These are phyloP conservation scores for Drosophila setifemur DNA, from an alignment of 1,140 invertebrate species.

Conservation along the genomic window DNA sequence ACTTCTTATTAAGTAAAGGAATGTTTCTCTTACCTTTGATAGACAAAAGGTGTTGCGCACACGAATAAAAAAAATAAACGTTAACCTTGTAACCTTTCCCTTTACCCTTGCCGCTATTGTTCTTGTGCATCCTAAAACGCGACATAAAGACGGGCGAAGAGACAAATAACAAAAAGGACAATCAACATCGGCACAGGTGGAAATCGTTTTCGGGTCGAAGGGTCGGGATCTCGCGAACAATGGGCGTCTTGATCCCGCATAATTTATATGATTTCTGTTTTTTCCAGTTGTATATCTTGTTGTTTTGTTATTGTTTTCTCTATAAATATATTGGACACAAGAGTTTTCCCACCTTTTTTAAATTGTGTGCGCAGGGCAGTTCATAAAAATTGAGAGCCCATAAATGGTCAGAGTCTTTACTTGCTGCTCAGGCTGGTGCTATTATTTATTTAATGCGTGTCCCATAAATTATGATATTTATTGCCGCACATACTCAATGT, in stretches of 20 bases:
- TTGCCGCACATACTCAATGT: conserved; percentile 23
- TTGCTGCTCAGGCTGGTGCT: conserved; percentile 25
- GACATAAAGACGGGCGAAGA: conserved; percentile 17
- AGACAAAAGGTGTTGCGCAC: conserved; percentile 59
- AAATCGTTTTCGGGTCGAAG: conserved; percentile 34
- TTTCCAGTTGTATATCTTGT: conserved; percentile 12
- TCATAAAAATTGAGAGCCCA: conserved; percentile 61
- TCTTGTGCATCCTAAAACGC: conserved; percentile 55
- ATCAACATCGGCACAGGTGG: conserved; percentile 61
- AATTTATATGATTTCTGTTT: conserved; percentile 75
- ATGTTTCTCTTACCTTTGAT: conserved; percentile 15
- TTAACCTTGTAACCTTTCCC: conserved; percentile 62
- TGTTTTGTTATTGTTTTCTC: conserved; percentile 57
- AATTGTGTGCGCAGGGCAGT: conserved; percentile 61
- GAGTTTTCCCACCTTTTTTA: conserved; percentile 77
- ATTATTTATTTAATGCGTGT: conserved; percentile 73
- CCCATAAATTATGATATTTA: conserved; percentile 77
- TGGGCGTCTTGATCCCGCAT: conserved; percentile 70
- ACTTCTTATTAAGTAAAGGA: conserved; percentile 40
- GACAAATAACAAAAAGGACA: conserved; percentile 44
- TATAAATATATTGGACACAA: conserved; percentile 62
- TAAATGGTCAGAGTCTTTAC: conserved; percentile 60
- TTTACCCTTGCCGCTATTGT: conserved; percentile 46
- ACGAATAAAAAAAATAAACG: conserved; percentile 41
- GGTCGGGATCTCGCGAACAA: conserved; percentile 50